Base-by-base conservation (phyloP, 2,797 vertebrate genomes). In the Falco naumanni region DNA sequence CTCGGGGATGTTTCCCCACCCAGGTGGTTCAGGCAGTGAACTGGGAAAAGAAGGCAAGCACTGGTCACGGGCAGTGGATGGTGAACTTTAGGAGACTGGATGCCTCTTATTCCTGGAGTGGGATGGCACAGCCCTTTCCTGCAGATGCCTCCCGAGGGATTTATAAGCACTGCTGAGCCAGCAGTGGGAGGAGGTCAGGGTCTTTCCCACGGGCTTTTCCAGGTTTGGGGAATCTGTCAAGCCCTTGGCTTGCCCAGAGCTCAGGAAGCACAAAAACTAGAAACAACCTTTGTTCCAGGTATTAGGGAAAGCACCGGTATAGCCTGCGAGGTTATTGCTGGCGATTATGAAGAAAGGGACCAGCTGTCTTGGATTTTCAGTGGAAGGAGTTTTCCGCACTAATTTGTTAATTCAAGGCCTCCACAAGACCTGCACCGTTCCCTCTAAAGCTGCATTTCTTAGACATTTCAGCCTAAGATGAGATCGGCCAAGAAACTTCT, bases 71-170 rank as follows among this genome's bases (percentile, higher is more conserved):
- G 51, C 53, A 34, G 5, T 0, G 3, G 16, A 4, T 2, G 53
- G 28, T 21, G 57, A 57, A 1, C n/a, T 43, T 33, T 2, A 1
- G 45, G 1, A 21, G 34, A 22, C 47, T 37, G 65, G 45, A 1
- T 8, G 47, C 26, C 19, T 37, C 51, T 80, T 50, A 5, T 29
- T 37, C 13, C 71, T 10, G 34, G 78, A 17, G 47, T 39, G 9
- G 72, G 70, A 43, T 5, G 7, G 47, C 3, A 4, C 11, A 41
- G 16, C 77, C 45, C 57, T 47, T 24, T 12, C 43, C 45, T 19
- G 28, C 50, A 7, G 37, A 7, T 34, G 2, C 39, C 39, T 26
- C 64, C 51, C 6, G 29, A 5, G 31, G 3, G 24, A 0, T 16
- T 45, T 17, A 2, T 2, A 21, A 25, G 19, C 66, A 1, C 1